These are phyloP conservation scores for Pteromalus puparum DNA, from an alignment of 1,140 invertebrate species.

Conservation along the genomic window DNA sequence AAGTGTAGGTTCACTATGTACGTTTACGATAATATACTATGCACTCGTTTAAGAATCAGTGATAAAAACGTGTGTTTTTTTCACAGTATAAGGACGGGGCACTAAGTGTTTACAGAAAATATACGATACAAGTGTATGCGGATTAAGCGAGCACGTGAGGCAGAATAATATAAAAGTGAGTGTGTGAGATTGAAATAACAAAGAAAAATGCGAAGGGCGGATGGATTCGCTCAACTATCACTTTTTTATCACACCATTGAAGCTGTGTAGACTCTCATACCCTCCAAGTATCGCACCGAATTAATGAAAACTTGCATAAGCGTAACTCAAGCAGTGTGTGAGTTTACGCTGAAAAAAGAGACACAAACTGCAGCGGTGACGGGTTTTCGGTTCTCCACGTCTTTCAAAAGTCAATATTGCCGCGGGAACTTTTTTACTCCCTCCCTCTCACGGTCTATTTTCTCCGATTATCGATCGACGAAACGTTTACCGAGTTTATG, in stretches of 20 bases:
- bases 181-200: background rate
- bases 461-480: background rate
- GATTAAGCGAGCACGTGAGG: background rate
- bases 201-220: background rate
- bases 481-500: background rate
- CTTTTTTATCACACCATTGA: background rate
- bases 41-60: background rate
- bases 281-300: background rate
- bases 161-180: background rate
- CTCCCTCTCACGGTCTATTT: background rate
- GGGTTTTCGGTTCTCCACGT: background rate
- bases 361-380: too few relatives aligned
- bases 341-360: too few relatives aligned
- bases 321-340: too few relatives aligned
- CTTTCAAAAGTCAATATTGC: background rate
- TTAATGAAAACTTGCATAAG: too few relatives aligned
- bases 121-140: background rate
- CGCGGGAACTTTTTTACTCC: background rate
- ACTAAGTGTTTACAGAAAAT: background rate
- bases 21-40: background rate
- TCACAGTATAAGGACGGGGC: background rate
- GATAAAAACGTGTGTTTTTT: background rate
- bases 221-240: background rate
- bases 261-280: background rate
- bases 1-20: background rate